A percentile compares a stretch with the other conserved stretches of the same genome.
phyloP scores from a whole-genome alignment of 2,888 invertebrate species.

The Rhagonycha fulva region DNA sequence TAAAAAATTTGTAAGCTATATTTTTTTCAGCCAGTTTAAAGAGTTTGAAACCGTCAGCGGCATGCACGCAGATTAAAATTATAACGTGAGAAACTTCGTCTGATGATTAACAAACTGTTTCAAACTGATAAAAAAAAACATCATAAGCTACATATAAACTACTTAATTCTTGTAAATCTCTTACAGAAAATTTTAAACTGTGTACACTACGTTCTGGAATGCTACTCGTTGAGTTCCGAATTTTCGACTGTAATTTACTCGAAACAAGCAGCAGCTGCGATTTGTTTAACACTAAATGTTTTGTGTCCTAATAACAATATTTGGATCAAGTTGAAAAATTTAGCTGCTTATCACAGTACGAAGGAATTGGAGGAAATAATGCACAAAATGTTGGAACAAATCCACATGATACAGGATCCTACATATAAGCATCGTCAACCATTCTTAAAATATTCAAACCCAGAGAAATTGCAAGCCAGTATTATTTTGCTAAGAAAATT shows the following conservation, averaged over 20 bases:
- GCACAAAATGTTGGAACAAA: slow-evolving; percentile 15
- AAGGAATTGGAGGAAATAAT: slow-evolving; percentile 4
- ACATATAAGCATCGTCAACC: slow-evolving; percentile 11
- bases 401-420: slow-evolving; percentile 24
- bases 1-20: neutral
- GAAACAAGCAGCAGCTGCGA: slow-evolving; percentile 20
- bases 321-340: slow-evolving; percentile 5
- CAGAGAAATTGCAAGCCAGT: slow-evolving; percentile 10
- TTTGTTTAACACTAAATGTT: slow-evolving; percentile 12
- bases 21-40: no score
- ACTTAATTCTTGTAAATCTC: neutral
- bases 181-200: neutral
- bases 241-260: slow-evolving; percentile 18
- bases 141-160: no score
- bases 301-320: neutral
- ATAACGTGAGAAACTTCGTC: no score
- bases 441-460: slow-evolving; percentile 11
- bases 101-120: neutral
- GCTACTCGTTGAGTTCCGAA: slow-evolving; percentile 8
- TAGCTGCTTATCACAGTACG: neutral
- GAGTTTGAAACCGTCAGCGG: no score
- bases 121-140: no score
- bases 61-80: no score
- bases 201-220: slow-evolving; percentile 19
- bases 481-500: slow-evolving; percentile 10